Evolutionary conservation across 2,113 vertebrate species (phyloP).

Genomic region (Tetrax tetrax): DNA sequence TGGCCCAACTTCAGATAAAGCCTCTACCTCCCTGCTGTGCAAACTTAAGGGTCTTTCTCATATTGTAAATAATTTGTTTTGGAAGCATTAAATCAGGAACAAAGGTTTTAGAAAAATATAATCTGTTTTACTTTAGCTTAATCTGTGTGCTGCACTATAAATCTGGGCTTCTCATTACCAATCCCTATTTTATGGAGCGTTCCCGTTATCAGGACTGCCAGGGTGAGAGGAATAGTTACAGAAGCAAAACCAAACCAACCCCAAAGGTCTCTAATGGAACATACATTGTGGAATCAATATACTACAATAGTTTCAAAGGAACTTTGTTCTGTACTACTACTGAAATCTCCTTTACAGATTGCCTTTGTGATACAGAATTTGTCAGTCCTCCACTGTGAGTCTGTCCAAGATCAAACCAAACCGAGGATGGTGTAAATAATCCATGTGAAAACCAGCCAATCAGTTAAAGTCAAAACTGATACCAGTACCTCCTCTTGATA

Average conservation of each 20-base stretch:
- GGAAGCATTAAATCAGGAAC: not conserved
- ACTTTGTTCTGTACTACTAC: not conserved
- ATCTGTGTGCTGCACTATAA: not conserved
- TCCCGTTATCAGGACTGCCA: not conserved
- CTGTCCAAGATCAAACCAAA: not conserved
- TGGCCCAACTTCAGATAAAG: not conserved
- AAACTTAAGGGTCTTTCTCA: not conserved
- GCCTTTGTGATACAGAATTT: not conserved
- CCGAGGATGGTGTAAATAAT: not conserved
- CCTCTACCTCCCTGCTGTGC: not conserved
- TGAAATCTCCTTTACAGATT: not conserved
- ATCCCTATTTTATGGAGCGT: not conserved
- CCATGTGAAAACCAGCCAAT: not conserved
- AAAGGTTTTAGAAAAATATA: constrained; percentile 14
- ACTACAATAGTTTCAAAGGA: not conserved
- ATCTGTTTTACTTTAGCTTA: not conserved
- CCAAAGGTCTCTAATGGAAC: constrained; percentile 8
- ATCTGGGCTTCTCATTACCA: not conserved
- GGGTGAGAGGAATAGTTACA: not conserved
- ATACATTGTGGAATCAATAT: constrained; percentile 24
- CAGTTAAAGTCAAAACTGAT: not conserved
- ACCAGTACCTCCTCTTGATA: not conserved
- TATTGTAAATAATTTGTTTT: not conserved
- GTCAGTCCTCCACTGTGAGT: not conserved
- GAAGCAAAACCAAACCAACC: not conserved